Evolutionary conservation across 2,888 invertebrate species (phyloP).

Genomic region (Cinara cedri): DNA sequence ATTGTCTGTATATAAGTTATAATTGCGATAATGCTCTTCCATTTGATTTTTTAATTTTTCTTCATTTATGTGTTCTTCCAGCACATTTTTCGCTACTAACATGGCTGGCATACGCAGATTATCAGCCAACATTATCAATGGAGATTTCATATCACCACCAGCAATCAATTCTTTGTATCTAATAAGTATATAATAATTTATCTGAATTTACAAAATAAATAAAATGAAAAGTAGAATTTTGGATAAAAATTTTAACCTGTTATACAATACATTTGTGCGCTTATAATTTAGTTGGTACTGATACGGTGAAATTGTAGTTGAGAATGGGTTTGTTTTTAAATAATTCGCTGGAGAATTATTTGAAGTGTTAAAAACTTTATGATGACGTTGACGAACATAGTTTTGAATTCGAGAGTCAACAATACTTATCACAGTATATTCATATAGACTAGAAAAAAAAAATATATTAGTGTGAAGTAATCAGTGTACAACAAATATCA

Average conservation of each 20-base stretch:
- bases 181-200: not conserved
- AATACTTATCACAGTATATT: slow-evolving; percentile 62
- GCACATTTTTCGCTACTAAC: slow-evolving; percentile 40
- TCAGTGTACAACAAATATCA: too few species aligned
- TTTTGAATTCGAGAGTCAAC: slow-evolving; percentile 75
- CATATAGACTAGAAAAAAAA: slow-evolving; percentile 6
- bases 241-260: not conserved
- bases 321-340: not conserved
- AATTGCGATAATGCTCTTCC: not conserved
- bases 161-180: slow-evolving; percentile 32
- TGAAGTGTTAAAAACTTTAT: slow-evolving; percentile 1
- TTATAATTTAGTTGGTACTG: not conserved
- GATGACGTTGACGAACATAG: slow-evolving; percentile 28
- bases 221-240: not conserved
- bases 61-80: not conserved
- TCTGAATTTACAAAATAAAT: not conserved
- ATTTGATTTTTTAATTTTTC: slow-evolving; percentile 3
- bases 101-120: slow-evolving; percentile 40
- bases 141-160: not conserved
- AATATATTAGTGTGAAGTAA: not conserved
- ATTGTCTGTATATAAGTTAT: not conserved
- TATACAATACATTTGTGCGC: not conserved
- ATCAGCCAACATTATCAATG: slow-evolving; percentile 28
- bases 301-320: not conserved
- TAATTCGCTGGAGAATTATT: not conserved